A percentile compares a stretch with the other conserved stretches of the same genome.
These are phyloP conservation scores for Flexamia atlantica DNA, from an alignment of 2,888 invertebrate genomes.

Conservation along the genomic window DNA sequence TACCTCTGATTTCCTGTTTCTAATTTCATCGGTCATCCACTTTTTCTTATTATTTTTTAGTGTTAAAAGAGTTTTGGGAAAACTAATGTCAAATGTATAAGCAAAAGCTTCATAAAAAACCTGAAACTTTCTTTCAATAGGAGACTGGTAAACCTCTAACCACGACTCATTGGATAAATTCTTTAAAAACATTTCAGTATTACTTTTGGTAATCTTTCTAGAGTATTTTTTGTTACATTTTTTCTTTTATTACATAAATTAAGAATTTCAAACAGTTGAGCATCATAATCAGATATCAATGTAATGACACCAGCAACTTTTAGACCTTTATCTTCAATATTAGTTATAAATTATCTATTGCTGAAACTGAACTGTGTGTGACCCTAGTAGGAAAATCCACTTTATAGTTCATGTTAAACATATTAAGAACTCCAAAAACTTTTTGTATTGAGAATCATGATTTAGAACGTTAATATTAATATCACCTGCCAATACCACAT, in stretches of 20 bases:
- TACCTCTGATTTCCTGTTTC: neutral
- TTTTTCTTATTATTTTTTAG: neutral
- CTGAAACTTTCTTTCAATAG: neutral
- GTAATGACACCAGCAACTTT: neutral
- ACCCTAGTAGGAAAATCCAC: slow-evolving; percentile 13
- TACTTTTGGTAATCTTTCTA: neutral
- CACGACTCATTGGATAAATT: neutral
- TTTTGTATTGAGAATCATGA: neutral
- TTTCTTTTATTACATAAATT: neutral
- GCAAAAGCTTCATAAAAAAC: neutral
- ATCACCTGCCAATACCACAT: neutral
- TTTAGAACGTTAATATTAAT: neutral
- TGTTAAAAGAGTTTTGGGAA: neutral
- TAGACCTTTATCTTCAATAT: neutral
- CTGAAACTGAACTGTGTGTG: neutral
- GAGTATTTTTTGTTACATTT: neutral
- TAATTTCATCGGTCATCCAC: neutral
- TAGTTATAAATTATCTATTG: slow-evolving; percentile 27
- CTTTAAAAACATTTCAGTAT: neutral
- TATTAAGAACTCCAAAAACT: neutral
- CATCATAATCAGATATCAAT: slow-evolving; percentile 16
- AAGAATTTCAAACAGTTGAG: neutral
- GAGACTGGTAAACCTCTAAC: neutral
- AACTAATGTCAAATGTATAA: neutral
- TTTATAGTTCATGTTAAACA: neutral